phyloP scores from a whole-genome alignment of 2,888 invertebrate genomes.

The Diabrotica balteata region DNA sequence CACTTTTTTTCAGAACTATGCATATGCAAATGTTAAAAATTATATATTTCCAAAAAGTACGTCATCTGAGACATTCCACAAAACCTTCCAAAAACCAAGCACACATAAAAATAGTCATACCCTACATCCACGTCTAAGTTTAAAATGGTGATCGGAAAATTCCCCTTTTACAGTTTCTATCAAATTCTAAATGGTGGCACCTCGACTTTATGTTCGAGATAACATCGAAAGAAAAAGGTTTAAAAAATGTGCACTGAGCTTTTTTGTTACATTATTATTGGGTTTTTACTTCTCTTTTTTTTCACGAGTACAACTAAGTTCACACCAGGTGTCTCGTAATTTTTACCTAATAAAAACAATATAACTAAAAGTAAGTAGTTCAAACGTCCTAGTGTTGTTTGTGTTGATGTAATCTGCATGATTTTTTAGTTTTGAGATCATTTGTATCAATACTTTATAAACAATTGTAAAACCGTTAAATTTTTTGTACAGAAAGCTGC shows the following conservation, averaged over 20 bases:
- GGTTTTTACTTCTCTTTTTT: slow-evolving; percentile 15
- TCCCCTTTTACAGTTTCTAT: slow-evolving; percentile 12
- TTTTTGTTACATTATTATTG: slow-evolving; percentile 7
- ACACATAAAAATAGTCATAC: slow-evolving; percentile 27
- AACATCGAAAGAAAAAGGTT: slow-evolving; percentile 2
- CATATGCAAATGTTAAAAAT: too few relatives aligned
- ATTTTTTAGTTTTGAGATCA: slow-evolving; percentile 21
- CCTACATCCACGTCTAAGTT: slow-evolving; percentile 19
- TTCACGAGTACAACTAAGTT: slow-evolving; percentile 19
- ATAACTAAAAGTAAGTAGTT: background rate
- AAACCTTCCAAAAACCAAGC: slow-evolving; percentile 1
- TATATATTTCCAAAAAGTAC: too few relatives aligned
- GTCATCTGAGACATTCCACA: too few relatives aligned
- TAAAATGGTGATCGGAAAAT: slow-evolving; percentile 14
- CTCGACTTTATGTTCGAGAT: background rate
- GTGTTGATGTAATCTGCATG: slow-evolving; percentile 18
- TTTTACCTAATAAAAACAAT: slow-evolving; percentile 2
- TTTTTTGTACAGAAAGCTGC: slow-evolving; percentile 7
- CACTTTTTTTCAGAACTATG: too few relatives aligned
- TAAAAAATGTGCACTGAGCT: slow-evolving; percentile 20
- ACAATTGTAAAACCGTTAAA: background rate
- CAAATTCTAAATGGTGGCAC: background rate
- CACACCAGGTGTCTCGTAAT: slow-evolving; percentile 17
- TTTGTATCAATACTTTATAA: slow-evolving; percentile 21
- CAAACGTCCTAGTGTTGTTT: background rate